phyloP scores from a whole-genome alignment of 2,797 vertebrate species.

The Ceryle rudis region DNA sequence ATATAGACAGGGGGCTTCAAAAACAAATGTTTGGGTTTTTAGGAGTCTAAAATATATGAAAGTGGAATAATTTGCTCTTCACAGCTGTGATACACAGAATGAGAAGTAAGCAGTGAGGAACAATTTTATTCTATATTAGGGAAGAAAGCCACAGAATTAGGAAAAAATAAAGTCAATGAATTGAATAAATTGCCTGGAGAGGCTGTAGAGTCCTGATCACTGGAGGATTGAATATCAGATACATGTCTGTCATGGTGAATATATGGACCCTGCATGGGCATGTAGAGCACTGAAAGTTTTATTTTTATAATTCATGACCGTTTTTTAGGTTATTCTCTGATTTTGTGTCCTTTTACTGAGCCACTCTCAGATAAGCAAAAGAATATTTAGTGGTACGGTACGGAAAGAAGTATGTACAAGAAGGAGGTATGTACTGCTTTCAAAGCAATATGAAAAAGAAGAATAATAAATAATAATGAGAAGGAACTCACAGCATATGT shows the following conservation, averaged over 20 bases:
- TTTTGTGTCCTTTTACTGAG: neutral
- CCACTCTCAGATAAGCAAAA: neutral
- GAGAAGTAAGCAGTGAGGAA: neutral
- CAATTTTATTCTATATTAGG: neutral
- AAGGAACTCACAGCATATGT: neutral
- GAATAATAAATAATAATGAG: neutral
- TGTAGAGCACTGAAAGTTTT: neutral
- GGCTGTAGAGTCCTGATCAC: neutral
- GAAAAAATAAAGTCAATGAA: neutral
- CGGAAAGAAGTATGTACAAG: neutral
- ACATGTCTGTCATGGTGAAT: neutral
- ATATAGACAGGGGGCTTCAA: neutral
- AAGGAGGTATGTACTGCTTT: neutral
- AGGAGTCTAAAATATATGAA: neutral
- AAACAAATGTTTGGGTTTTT: neutral
- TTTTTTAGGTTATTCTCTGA: neutral
- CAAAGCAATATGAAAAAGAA: neutral
- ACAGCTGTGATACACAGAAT: neutral
- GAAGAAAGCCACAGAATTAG: neutral
- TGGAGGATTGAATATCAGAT: neutral
- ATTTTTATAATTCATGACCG: neutral
- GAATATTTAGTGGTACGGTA: neutral
- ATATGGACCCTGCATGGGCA: neutral
- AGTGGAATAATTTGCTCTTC: neutral
- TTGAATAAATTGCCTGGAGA: neutral